phyloP scores from a whole-genome alignment of 2,888 invertebrate species.

The Zaprionus lineosus region DNA sequence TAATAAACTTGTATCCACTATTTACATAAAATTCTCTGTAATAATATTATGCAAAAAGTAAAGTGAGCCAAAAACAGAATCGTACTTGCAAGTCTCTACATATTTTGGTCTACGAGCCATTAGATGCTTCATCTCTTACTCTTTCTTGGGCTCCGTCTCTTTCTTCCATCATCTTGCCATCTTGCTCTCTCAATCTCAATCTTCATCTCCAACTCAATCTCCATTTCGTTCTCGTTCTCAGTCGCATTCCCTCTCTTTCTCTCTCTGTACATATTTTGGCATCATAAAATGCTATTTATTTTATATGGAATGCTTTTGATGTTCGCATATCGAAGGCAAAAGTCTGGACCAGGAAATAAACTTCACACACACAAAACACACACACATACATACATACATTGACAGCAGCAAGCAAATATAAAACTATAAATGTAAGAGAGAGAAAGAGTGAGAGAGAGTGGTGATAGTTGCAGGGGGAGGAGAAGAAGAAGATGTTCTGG shows the following conservation, averaged over 20 bases:
- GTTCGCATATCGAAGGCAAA: conserved; percentile 46
- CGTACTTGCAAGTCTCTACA: conserved; percentile 35
- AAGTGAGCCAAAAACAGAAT: conserved; percentile 37
- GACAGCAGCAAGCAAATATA: neutral
- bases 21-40: conserved; percentile 69
- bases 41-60: conserved; percentile 66
- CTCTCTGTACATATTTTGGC: conserved; percentile 45
- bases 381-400: neutral
- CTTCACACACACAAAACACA: neutral
- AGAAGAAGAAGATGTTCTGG: conserved; percentile 6
- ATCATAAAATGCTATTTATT: conserved; percentile 58
- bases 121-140: too few species aligned
- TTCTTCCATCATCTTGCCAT: neutral
- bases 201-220: too few species aligned
- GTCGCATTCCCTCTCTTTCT: neutral
- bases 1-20: conserved; percentile 75
- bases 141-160: neutral
- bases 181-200: neutral
- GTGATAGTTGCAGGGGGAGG: neutral
- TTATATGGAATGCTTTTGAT: conserved; percentile 61
- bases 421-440: too few species aligned
- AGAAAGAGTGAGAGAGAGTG: neutral
- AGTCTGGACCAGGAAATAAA: conserved; percentile 27
- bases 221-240: neutral
- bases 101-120: conserved; percentile 44